These are phyloP conservation scores for Oreotrochilus melanogaster DNA, from an alignment of 2,113 vertebrate genomes.

Conservation along the genomic window DNA sequence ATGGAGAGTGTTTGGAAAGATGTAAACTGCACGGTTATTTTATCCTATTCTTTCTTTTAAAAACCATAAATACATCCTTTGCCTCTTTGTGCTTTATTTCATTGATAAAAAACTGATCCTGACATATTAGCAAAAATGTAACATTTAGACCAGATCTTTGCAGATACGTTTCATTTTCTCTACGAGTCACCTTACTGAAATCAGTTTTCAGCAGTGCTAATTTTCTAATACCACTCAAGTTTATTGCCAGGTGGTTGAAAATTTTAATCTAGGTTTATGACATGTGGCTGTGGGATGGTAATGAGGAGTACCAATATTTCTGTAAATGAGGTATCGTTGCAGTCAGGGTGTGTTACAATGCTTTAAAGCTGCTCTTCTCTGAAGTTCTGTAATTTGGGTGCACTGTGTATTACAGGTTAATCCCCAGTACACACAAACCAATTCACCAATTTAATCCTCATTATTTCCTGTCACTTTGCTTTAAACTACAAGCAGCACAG, in stretches of 20 bases:
- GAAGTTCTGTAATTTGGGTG: constrained; percentile 24
- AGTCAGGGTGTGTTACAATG: background rate
- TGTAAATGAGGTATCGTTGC: background rate
- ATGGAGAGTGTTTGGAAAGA: background rate
- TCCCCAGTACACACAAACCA: constrained; percentile 21
- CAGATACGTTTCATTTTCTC: background rate
- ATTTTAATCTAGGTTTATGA: background rate
- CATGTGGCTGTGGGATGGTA: background rate
- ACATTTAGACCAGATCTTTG: background rate
- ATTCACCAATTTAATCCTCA: constrained; percentile 58
- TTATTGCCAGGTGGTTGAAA: background rate
- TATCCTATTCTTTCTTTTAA: background rate
- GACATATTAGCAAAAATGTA: background rate
- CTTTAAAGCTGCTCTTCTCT: background rate
- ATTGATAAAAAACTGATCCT: background rate
- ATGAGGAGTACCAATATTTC: background rate
- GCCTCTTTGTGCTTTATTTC: background rate
- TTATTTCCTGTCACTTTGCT: constrained; percentile 60
- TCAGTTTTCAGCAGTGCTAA: background rate
- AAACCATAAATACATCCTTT: background rate
- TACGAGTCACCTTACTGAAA: background rate
- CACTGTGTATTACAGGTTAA: constrained; percentile 31
- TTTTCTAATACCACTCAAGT: background rate
- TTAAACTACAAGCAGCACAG: constrained; percentile 4
- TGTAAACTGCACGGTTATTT: background rate